A percentile compares a stretch with the other conserved stretches of the same genome.
Conservation (phyloP, 2,113 vertebrate genomes). For the Hypomesus transpacificus region DNA sequence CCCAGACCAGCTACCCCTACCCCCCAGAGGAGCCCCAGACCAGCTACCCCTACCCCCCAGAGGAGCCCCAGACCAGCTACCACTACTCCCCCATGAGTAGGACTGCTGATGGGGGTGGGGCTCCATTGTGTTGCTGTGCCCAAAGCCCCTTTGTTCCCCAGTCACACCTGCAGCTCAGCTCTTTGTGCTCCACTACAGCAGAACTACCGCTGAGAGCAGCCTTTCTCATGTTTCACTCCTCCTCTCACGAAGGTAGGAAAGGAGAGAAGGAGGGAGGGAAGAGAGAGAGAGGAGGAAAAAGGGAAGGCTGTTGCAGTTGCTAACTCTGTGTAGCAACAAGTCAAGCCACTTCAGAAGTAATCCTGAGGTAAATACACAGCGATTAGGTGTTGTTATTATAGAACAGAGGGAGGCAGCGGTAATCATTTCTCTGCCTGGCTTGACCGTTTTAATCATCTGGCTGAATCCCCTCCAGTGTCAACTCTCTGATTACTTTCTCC, state of each 20-base stretch:
- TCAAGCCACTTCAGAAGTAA: constrained; percentile 52
- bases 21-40: background rate
- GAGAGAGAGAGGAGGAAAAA: constrained; percentile 34
- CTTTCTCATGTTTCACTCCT: constrained; percentile 59
- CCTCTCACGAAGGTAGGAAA: constrained; percentile 41
- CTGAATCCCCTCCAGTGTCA: constrained; percentile 40
- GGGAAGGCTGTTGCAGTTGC: constrained; percentile 40
- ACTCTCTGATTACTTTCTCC: constrained; percentile 46
- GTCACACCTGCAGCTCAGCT: constrained; percentile 67
- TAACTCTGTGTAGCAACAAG: constrained; percentile 66
- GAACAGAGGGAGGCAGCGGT: constrained; percentile 39
- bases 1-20: too few species aligned
- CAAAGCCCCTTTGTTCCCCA: constrained; percentile 53
- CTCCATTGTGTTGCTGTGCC: constrained; percentile 67
- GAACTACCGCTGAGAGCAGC: constrained; percentile 60
- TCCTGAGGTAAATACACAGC: constrained; percentile 46
- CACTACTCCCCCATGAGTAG: constrained; percentile 29
- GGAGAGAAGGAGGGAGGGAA: constrained; percentile 22
- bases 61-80: background rate
- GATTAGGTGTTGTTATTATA: constrained; percentile 46
- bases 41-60: background rate
- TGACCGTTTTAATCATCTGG: constrained; percentile 44
- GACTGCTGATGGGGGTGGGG: constrained; percentile 63
- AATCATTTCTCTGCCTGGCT: constrained; percentile 48
- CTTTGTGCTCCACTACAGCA: constrained; percentile 57